Base-by-base conservation (phyloP, 1,140 invertebrate species). In the Lucilia cuprina region DNA sequence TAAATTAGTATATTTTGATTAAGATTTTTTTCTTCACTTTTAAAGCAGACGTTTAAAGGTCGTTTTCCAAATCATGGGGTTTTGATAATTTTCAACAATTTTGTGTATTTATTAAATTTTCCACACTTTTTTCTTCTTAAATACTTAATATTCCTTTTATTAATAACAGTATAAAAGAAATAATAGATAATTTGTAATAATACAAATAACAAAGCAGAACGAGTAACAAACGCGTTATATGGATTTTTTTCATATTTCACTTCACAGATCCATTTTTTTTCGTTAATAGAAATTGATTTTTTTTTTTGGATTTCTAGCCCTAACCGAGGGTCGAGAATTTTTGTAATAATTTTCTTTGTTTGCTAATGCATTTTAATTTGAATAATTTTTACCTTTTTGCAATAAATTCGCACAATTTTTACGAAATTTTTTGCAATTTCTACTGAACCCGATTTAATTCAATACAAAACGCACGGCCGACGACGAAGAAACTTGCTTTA, bases 401-500 rank as follows among this genome's bases (percentile, higher is more conserved):
- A 85, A 85, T 85, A 83, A 85, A 85, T 85, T 85, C 84, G 82
- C 82, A 74, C 74, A 65, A 70, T 82, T 85, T 83, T 83, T 74
- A 85, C 84, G 84, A 83, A 85, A 85, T 83, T 65, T 80, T 85
- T 85, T 83, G 84, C 84, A 83, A 85, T 85, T 85, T 80, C 80
- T 85, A 83, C 84, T 80, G 77, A 80, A 84, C 82, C 84, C 84
- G 84, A 80, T 83, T 85, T 80, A 80, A 80, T 80, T 80, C 77
- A 80, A 80, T 77, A 85, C 84, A 85, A 85, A 85, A 85, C 84
- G 82, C 84, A 85, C 84, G 82, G 82, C 84, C 84, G 84, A 83
- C 84, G 82, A 83, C 84, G 82, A 85, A 83, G 84, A 85, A 85
- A 85, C 82, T 84, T 84, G 84, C 84, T 83, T 70, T 83, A 85